These are phyloP conservation scores for Dynastes maya DNA, from an alignment of 2,888 invertebrate genomes.

Conservation along the genomic window DNA sequence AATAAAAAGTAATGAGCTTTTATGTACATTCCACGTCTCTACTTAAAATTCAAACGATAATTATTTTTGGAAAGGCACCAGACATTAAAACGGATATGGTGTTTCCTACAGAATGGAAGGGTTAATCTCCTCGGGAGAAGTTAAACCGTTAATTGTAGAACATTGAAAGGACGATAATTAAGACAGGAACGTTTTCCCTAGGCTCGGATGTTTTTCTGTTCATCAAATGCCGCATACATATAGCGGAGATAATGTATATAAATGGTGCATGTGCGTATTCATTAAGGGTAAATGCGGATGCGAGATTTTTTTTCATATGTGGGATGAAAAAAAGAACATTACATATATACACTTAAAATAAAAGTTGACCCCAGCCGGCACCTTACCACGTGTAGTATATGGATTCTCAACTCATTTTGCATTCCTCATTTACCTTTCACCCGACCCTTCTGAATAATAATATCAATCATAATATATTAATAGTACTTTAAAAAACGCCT, in stretches of 20 bases:
- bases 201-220: not conserved
- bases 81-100: slow-evolving; percentile 32
- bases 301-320: slow-evolving; percentile 29
- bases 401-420: slow-evolving; percentile 51
- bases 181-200: slow-evolving; percentile 42
- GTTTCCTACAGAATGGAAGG: slow-evolving; percentile 20
- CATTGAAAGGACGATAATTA: slow-evolving; percentile 44
- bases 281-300: slow-evolving; percentile 40
- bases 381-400: slow-evolving; percentile 42
- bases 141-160: slow-evolving; percentile 45
- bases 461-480: too few relatives aligned
- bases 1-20: too few relatives aligned
- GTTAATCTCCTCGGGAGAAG: slow-evolving; percentile 41
- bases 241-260: not conserved
- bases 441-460: slow-evolving; percentile 49
- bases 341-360: slow-evolving; percentile 42
- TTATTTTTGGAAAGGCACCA: slow-evolving; percentile 33
- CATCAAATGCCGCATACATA: not conserved
- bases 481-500: too few relatives aligned
- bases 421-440: slow-evolving; percentile 52
- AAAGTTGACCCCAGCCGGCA: slow-evolving; percentile 31
- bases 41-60: slow-evolving; percentile 35
- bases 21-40: not conserved
- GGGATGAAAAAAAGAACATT: slow-evolving; percentile 31
- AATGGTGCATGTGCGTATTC: slow-evolving; percentile 38